Percentiles rank a stretch among this genome's conserved stretches.
phyloP scores from a whole-genome alignment of 1,140 invertebrate genomes.

The Triops cancriformis region DNA sequence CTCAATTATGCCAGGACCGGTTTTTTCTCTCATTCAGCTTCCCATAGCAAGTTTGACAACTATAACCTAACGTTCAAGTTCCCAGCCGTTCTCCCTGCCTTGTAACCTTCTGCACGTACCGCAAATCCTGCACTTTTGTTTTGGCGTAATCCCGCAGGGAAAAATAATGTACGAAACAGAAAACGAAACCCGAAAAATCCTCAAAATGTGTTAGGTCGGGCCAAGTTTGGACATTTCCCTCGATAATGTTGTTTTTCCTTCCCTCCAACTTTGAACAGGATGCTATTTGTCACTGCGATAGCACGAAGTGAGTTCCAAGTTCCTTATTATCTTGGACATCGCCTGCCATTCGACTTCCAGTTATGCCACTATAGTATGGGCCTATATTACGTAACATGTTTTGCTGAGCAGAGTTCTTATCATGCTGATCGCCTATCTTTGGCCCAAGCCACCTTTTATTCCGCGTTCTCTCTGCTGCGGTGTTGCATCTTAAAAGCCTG shows the following conservation, averaged over 20 bases:
- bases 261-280: not conserved
- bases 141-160: too few species aligned
- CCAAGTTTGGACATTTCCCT: too few species aligned
- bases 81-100: too few species aligned
- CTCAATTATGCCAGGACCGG: not conserved
- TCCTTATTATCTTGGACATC: too few species aligned
- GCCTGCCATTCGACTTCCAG: too few species aligned
- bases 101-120: too few species aligned
- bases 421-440: not conserved
- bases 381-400: not conserved
- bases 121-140: too few species aligned
- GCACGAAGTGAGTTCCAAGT: too few species aligned
- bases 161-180: not conserved
- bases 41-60: not conserved
- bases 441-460: not conserved
- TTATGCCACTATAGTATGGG: too few species aligned
- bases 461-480: not conserved
- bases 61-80: too few species aligned
- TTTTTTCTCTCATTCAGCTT: not conserved
- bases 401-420: not conserved
- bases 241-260: constrained; percentile 10
- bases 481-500: not conserved
- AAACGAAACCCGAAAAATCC: not conserved
- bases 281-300: too few species aligned
- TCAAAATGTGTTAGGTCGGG: not conserved